Conservation (phyloP, 1,140 invertebrate species). For the Trachymyrmex septentrionalis region DNA sequence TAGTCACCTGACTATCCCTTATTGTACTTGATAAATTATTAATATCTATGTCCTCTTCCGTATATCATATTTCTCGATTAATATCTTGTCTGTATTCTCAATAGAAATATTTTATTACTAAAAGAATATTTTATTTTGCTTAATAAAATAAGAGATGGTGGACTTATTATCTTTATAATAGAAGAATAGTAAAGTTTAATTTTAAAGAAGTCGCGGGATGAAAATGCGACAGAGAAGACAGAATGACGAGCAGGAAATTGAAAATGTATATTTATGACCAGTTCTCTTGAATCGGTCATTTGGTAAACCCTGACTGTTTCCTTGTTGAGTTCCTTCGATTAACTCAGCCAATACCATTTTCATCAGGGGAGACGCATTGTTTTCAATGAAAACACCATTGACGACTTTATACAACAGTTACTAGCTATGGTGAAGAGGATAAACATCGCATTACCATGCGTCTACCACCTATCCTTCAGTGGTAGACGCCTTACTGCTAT, state of each 20-base stretch:
- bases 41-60: neutral
- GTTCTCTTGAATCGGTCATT: conserved; percentile 22
- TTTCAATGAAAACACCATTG: conserved; percentile 66
- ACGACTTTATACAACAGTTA: conserved; percentile 60
- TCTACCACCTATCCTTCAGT: conserved; percentile 14
- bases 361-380: conserved; percentile 29
- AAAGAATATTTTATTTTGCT: neutral
- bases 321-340: conserved; percentile 24
- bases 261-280: neutral
- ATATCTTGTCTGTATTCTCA: neutral
- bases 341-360: conserved; percentile 48
- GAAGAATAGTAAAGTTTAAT: neutral
- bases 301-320: neutral
- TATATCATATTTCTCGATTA: neutral
- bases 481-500: conserved; percentile 66
- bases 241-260: conserved; percentile 8
- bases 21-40: conserved; percentile 1
- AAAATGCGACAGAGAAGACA: neutral
- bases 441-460: conserved; percentile 70
- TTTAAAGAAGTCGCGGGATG: neutral
- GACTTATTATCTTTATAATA: neutral
- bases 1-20: neutral
- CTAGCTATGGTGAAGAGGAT: conserved; percentile 62
- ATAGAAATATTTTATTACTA: neutral
- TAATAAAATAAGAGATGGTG: neutral